Evolutionary conservation across 2,888 invertebrate genomes (phyloP), one percentile per base, ranked within the genome.

Genomic region (Drosophila eohydei): DNA sequence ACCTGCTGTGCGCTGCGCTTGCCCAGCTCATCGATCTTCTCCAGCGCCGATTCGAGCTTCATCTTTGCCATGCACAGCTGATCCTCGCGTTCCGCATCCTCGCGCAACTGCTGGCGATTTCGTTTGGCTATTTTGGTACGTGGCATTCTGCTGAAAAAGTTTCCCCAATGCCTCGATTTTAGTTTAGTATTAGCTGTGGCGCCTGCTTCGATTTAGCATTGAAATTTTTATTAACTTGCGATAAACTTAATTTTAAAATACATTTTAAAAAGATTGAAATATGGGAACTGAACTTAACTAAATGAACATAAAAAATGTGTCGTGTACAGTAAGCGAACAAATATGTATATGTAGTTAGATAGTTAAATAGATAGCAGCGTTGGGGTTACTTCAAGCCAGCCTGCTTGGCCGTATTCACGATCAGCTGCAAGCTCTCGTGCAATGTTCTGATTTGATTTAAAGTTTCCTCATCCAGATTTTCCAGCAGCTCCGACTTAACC

Each of bases 381-480:
- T 2, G 34, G 6, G 34, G 48, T 67, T 77, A 88, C 28, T 89
- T 89, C 1, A 87, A 50, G 48, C 69, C 80, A n/a, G 75, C 78
- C 67, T 88, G 84, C 71, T 83, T 87, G 55, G 90, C 92, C 73
- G 90, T 86, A 48, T 85, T 88, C 80, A 93, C 91, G 52, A 93
- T 91, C 55, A 92, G 73, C 71, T 92, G 89, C 61, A 93, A 69
- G 71, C 92, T 93, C 5, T 88, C 86, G 70, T 93, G 92, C 63
- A 93, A 68, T 11, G 91, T 91, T 71, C 83, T 90, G 12, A 93
- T 91, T 77, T 93, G 92, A 41, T 80, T 80, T 0, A 92, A 65
- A 0, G 93, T 93, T 11, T 90, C 88, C 26, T 79, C 59, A 68
- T 93, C 92, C n/a, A 93, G 87, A 26, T 84, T 89, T 32, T 88